Evolutionary conservation across 2,797 vertebrate species (phyloP).

Genomic region (Nannoperca australis): DNA sequence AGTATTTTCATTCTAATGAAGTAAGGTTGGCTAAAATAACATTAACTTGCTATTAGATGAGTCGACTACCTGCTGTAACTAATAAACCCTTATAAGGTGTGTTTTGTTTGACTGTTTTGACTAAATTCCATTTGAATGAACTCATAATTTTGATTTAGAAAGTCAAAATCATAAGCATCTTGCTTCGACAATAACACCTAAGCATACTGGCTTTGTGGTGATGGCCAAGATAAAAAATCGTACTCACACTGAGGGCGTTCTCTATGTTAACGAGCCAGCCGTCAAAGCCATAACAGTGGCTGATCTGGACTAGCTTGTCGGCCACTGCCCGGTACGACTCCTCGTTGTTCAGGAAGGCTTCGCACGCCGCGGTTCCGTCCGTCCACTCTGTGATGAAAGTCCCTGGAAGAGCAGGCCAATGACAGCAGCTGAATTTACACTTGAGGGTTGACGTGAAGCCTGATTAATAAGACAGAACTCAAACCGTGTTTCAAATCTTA

Average conservation of each 20-base stretch:
- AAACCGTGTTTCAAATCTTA: not conserved
- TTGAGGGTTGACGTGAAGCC: not conserved
- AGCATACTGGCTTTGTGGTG: not conserved
- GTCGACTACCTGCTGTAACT: too few species aligned
- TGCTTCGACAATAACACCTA: too few species aligned
- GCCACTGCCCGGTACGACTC: constrained; percentile 85
- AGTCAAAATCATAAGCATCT: not conserved
- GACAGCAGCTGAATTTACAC: not conserved
- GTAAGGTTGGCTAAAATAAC: too few species aligned
- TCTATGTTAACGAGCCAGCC: constrained; percentile 97
- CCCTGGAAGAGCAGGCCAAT: constrained; percentile 79
- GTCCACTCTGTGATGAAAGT: constrained; percentile 96
- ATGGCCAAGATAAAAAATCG: fast-evolving
- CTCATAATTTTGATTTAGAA: too few species aligned
- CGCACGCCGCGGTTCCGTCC: constrained; percentile 84
- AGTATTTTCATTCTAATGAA: too few species aligned
- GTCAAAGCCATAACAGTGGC: constrained; percentile 89
- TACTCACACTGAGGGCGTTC: constrained; percentile 91
- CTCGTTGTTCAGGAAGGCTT: constrained; percentile 88
- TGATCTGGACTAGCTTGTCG: constrained; percentile 90
- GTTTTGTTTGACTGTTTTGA: too few species aligned
- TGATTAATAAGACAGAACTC: not conserved
- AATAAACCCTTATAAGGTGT: too few species aligned
- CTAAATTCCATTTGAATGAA: too few species aligned
- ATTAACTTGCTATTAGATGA: too few species aligned